Evolutionary conservation across 1,140 invertebrate species (phyloP).

Genomic region (Fopius arisanus): DNA sequence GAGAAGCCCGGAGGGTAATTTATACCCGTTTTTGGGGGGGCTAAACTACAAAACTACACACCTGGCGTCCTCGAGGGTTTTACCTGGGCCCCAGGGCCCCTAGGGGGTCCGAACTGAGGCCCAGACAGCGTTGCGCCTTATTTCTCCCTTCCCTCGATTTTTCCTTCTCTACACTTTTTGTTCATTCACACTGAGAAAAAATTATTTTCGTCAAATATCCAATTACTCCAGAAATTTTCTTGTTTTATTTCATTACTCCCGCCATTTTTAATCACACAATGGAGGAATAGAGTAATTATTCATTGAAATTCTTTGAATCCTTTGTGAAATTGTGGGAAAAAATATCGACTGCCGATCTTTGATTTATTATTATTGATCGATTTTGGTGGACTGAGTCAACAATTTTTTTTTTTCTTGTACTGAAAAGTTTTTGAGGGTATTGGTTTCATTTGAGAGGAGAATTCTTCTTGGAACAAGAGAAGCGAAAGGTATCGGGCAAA

Average conservation of each 20-base stretch:
- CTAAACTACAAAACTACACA: slow-evolving; percentile 39
- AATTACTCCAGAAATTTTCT: no score
- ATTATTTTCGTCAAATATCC: no score
- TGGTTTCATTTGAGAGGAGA: no score
- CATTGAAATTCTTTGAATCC: no score
- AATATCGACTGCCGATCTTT: background rate
- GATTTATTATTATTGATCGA: background rate
- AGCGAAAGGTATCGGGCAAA: background rate
- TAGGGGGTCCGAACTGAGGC: slow-evolving; percentile 16
- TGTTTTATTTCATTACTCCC: no score
- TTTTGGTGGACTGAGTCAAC: background rate
- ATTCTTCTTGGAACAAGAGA: no score
- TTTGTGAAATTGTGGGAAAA: no score
- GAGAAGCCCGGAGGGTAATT: slow-evolving; percentile 55
- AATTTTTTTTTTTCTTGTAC: background rate
- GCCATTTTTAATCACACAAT: no score
- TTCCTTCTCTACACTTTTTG: background rate
- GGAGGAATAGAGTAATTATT: no score
- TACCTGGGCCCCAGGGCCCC: slow-evolving; percentile 40
- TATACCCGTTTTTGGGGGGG: slow-evolving; percentile 49
- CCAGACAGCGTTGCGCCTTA: slow-evolving; percentile 37
- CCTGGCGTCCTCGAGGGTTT: slow-evolving; percentile 48
- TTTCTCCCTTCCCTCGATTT: background rate
- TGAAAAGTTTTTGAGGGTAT: background rate
- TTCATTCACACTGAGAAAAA: background rate